Conservation (phyloP, 1,140 invertebrate species). For the Phenacoccus solenopsis region DNA sequence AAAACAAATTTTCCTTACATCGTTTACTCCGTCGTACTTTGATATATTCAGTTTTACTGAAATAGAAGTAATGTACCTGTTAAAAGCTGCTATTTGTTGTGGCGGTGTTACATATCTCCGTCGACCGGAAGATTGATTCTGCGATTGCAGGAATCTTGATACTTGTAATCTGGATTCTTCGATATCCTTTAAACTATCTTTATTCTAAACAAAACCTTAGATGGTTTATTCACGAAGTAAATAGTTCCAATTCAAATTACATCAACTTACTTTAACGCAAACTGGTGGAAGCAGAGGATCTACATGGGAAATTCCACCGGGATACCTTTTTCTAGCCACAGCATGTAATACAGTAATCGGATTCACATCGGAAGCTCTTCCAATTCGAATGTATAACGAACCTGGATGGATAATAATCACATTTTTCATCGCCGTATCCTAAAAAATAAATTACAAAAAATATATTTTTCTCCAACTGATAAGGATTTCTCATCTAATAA, state of each 20-base stretch:
- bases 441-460: no score
- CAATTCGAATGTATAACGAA: slow-evolving; percentile 75
- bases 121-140: slow-evolving; percentile 64
- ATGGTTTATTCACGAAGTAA: not conserved
- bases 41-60: not conserved
- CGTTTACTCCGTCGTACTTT: not conserved
- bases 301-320: slow-evolving; percentile 42
- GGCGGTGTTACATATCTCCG: slow-evolving; percentile 69
- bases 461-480: no score
- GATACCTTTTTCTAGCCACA: slow-evolving; percentile 53
- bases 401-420: slow-evolving; percentile 92
- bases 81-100: slow-evolving; percentile 74
- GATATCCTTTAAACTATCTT: slow-evolving; percentile 55
- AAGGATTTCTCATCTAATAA: no score
- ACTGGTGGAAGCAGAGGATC: slow-evolving; percentile 53
- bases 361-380: slow-evolving; percentile 74
- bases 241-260: not conserved
- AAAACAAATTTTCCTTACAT: not conserved
- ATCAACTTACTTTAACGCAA: slow-evolving; percentile 34
- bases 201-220: slow-evolving; percentile 35
- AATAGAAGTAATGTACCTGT: slow-evolving; percentile 31
- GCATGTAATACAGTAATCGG: slow-evolving; percentile 76
- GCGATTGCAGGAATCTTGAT: slow-evolving; percentile 70
- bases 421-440: slow-evolving; percentile 26
- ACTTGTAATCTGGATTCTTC: slow-evolving; percentile 70